Evolutionary conservation across 2,888 invertebrate species (phyloP), one percentile per base, ranked within the genome.

Genomic region (Phortica magna): DNA sequence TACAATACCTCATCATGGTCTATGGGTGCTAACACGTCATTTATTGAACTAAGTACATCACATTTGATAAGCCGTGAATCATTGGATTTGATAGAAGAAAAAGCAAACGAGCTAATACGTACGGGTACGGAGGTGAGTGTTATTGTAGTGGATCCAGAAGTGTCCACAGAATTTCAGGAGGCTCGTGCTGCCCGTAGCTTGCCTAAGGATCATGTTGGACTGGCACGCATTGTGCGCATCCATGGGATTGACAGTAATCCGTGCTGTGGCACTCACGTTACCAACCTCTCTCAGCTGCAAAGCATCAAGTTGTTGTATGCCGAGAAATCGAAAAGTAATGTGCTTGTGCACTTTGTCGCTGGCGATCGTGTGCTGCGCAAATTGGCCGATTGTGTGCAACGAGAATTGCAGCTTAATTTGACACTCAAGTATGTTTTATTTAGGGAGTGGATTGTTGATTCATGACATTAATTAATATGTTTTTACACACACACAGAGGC

Each of bases 241-340:
- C 94, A 95, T 53, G 94, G 94, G 22, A 91, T 97, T 67, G 97
- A 97, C 82, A 94, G 94, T 77, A 96, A 96, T 86, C 95, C 97
- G 94, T 98, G 97, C 89, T 97, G 97, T 91, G 97, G 97, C 1
- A 97, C 97, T 0, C 97, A 97, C 89, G 96, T 97, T 0, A 93
- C 93, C 5, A 96, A 95, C 90, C 92, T 97, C 43, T 94, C 94
- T 76, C 95, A 95, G 89, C 90, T 95, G 19, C 95, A 95, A 93
- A 92, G 93, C 43, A 92, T 95, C 41, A 95, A 95, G 88, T 85
- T 97, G 64, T 89, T 96, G 14, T 93, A 95, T 73, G 92, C 92
- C 0, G 96, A 96, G 84, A 95, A 96, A 78, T 95, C 95, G 9
- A 97, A 96, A 88, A 93, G 94, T 6, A 94, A 94, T 88, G 93